Evolutionary conservation across 2,888 invertebrate species (phyloP), one percentile per base, ranked within the genome.

Genomic region (Trachelus stipa): DNA sequence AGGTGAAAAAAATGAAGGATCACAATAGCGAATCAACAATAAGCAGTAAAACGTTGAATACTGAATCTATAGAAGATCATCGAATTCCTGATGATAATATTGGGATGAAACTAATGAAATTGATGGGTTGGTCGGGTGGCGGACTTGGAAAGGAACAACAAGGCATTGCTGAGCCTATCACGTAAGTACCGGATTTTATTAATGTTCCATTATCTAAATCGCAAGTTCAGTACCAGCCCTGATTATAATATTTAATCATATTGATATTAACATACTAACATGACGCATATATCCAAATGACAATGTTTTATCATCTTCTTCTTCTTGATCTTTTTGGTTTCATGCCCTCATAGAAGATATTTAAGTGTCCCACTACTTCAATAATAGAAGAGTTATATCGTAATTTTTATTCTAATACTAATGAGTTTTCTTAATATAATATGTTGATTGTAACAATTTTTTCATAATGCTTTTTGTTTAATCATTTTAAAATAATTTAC

Each of bases 101-200:
- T 73, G 94, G 94, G 12, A 92, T 90, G 74, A 93, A 93, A 84
- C 85, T 94, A 82, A 91, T 94, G 88, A 92, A 92, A 82, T 90
- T 93, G 83, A 94, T 94, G 94, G 94, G 94, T 3, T 94, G 94
- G 94, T 89, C 91, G 33, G 94, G 94, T 35, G 93, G 93, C 30
- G 94, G 94, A 11, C 91, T 94, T 6, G 94, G 94, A 1, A 93
- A 93, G 87, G 88, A 92, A 34, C 91, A 92, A 75, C 91, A 92
- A 84, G 94, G 94, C 40, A 93, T 93, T 31, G 90, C 90, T 12
- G 92, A 93, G 80, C 94, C 94, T 34, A 91, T 94, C 0, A 88
- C 87, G 92, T 92, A 88, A 89, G 89, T 85, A 15, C 15, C 4
- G 12, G 12, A 37, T 37, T 37, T 12, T 37, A 69, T 4, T 69